A percentile compares a stretch with the other conserved stretches of the same genome.
phyloP scores from a whole-genome alignment of 2,113 vertebrate genomes.

The Anolis carolinensis region DNA sequence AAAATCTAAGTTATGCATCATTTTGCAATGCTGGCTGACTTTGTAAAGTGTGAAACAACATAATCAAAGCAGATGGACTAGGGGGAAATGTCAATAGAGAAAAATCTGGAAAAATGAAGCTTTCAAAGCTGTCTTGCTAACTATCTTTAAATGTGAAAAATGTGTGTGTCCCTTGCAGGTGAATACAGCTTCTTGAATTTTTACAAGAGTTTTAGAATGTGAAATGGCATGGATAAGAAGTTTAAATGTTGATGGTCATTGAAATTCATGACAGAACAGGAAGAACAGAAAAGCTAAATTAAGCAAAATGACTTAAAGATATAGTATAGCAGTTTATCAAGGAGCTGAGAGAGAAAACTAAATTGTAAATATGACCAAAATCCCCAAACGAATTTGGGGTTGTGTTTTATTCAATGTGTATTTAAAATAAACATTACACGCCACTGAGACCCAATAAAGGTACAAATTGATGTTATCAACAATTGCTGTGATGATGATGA shows the following conservation, averaged over 20 bases:
- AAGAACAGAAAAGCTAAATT: background rate
- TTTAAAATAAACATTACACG: background rate
- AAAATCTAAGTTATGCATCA: constrained; percentile 26
- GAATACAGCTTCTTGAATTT: constrained; percentile 49
- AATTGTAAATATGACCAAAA: background rate
- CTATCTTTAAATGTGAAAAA: constrained; percentile 55
- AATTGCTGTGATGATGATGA: no score
- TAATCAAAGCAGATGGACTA: constrained; percentile 57
- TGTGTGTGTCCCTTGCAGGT: constrained; percentile 41
- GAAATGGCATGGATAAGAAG: background rate
- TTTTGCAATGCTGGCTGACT: background rate
- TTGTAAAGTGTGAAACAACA: constrained; percentile 30
- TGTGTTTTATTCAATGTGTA: no score
- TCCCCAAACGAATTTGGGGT: no score
- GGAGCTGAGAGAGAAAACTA: background rate
- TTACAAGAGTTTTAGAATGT: constrained; percentile 37
- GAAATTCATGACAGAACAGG: background rate
- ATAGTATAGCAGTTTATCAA: background rate
- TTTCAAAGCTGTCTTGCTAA: constrained; percentile 61
- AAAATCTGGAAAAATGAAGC: constrained; percentile 50
- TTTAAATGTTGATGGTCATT: background rate
- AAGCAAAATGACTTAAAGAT: background rate
- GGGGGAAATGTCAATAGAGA: constrained; percentile 40
- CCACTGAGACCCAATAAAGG: rapidly evolving
- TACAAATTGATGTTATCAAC: background rate